Evolutionary conservation across 2,797 vertebrate genomes (phyloP).

Genomic region (Molossus molossus): DNA sequence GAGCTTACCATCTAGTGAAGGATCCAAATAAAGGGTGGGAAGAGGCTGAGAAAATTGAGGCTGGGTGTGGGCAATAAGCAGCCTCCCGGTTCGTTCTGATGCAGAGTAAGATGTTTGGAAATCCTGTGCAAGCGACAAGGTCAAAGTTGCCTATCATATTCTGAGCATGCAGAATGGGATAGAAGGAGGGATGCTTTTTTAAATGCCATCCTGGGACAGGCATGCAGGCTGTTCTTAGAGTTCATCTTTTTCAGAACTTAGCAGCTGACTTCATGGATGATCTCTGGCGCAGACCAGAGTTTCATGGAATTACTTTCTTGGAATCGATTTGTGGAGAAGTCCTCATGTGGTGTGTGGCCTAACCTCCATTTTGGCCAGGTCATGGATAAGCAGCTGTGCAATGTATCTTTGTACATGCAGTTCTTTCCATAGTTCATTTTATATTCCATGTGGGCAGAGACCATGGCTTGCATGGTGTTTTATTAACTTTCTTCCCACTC

Average conservation of each 20-base stretch:
- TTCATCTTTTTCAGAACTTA: neutral
- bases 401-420: neutral
- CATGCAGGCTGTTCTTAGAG: neutral
- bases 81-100: neutral
- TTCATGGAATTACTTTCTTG: neutral
- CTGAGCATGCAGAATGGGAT: neutral
- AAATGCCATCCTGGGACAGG: neutral
- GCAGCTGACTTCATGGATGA: neutral
- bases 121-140: neutral
- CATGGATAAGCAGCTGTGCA: neutral
- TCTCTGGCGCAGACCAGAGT: neutral
- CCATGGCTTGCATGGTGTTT: neutral
- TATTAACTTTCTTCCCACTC: neutral
- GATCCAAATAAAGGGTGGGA: neutral
- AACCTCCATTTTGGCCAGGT: neutral
- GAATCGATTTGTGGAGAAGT: neutral
- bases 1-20: neutral
- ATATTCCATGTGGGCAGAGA: neutral
- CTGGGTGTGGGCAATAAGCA: neutral
- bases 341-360: neutral
- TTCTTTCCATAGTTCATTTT: conserved; percentile 3
- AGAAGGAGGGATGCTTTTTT: neutral
- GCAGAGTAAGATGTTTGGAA: neutral
- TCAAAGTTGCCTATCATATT: conserved; percentile 24
- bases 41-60: neutral